A percentile compares a stretch with the other conserved stretches of the same genome.
Evolutionary conservation across 2,888 invertebrate species (phyloP).

Genomic region (Hypolimnas misippus): DNA sequence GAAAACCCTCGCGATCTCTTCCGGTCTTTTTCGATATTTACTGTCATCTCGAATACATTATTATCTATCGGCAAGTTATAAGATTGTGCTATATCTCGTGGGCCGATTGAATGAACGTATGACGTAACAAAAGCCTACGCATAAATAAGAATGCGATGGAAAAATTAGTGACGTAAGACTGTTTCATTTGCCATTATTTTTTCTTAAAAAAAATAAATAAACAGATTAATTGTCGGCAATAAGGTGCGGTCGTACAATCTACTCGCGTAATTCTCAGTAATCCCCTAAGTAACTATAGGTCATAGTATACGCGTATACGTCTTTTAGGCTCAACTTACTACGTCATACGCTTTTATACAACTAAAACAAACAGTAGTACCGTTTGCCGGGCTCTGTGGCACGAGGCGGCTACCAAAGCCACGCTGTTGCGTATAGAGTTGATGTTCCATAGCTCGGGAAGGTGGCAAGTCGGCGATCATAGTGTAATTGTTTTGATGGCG

Average conservation of each 20-base stretch:
- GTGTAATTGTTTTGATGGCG: slow-evolving; percentile 54
- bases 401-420: slow-evolving; percentile 48
- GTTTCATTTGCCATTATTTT: not conserved
- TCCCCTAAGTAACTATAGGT: slow-evolving; percentile 28
- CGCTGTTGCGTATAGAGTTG: slow-evolving; percentile 51
- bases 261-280: slow-evolving; percentile 26
- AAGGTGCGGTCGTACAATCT: slow-evolving; percentile 14
- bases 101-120: slow-evolving; percentile 35
- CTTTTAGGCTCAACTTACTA: slow-evolving; percentile 48
- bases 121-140: slow-evolving; percentile 27
- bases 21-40: slow-evolving; percentile 59
- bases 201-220: not conserved
- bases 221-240: no score
- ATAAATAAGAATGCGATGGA: no score
- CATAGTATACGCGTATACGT: slow-evolving; percentile 21
- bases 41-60: slow-evolving; percentile 8
- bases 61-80: slow-evolving; percentile 19
- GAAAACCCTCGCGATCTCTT: slow-evolving; percentile 57
- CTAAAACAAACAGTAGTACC: slow-evolving; percentile 64
- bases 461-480: slow-evolving; percentile 74
- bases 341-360: slow-evolving; percentile 56
- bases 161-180: no score
- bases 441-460: slow-evolving; percentile 55
- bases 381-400: slow-evolving; percentile 51
- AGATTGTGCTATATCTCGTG: no score